A percentile compares a stretch with the other conserved stretches of the same genome.
Conservation (phyloP, 1,140 invertebrate genomes). For the Drosophila yakuba region DNA sequence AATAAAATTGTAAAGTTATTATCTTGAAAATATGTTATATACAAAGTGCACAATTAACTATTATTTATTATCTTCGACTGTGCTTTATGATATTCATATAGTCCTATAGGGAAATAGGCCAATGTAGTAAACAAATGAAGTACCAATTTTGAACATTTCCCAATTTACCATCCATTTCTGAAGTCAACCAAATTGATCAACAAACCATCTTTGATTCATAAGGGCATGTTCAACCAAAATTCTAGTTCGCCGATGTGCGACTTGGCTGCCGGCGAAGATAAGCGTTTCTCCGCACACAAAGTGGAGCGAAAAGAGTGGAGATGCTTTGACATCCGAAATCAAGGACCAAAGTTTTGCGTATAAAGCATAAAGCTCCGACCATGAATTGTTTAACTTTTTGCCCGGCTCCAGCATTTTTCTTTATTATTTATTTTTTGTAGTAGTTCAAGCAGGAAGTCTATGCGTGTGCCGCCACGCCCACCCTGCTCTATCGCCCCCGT, state of each 20-base stretch:
- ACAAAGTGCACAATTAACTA: too few relatives aligned
- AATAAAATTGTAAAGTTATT: neutral
- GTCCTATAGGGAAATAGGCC: too few relatives aligned
- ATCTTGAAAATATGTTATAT: neutral
- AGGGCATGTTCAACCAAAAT: slow-evolving; percentile 6
- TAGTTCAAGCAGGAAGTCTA: slow-evolving; percentile 37
- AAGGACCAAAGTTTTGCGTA: slow-evolving; percentile 61
- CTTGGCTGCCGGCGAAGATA: slow-evolving; percentile 54
- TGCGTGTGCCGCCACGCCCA: slow-evolving; percentile 44
- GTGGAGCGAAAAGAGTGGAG: neutral
- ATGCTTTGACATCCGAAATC: slow-evolving; percentile 54
- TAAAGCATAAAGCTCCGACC: slow-evolving; percentile 59
- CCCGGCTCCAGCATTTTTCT: slow-evolving; percentile 27
- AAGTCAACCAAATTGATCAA: too few relatives aligned
- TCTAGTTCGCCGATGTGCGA: slow-evolving; percentile 31
- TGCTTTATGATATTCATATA: too few relatives aligned
- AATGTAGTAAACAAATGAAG: too few relatives aligned
- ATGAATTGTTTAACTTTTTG: slow-evolving; percentile 60
- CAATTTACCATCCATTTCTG: too few relatives aligned
- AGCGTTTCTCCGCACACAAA: slow-evolving; percentile 27
- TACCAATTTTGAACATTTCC: too few relatives aligned
- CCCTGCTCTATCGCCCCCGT: slow-evolving; percentile 6
- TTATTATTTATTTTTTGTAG: slow-evolving; percentile 31
- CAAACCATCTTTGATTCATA: too few relatives aligned
- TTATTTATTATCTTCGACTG: too few relatives aligned